Evolutionary conservation across 2,113 vertebrate species (phyloP), one percentile per base, ranked within the genome.

Genomic region (Oxyura jamaicensis): DNA sequence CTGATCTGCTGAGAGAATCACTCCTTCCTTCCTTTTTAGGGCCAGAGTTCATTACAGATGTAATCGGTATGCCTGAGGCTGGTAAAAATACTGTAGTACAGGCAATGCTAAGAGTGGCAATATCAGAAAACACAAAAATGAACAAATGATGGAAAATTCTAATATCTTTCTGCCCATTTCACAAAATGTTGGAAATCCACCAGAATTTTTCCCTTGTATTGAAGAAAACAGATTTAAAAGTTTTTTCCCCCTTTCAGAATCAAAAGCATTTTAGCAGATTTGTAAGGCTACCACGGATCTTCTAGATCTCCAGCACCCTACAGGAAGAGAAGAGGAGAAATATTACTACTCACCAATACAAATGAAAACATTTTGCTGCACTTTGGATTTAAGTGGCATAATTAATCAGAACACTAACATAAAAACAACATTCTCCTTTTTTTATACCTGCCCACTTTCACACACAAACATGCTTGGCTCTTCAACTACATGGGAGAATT

Each of bases 211-310:
- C 98, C 98, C 97, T 98, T 97, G 97, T 98, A 98, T 98, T 98
- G 97, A 98, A 98, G 97, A 97, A 98, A 98, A 98, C 96, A 97
- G 98, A 98, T 97, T 95, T 98, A 98, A 98, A 97, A 98, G 97
- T 97, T 98, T 99, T 81, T 58, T 98, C 89, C 97, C 97, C 98
- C 98, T 98, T 98, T 98, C 98, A 98, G 98, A 98, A 99, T 98
- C 98, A 99, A 98, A 98, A 98, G 96, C 98, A 98, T 98, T 97
- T 98, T 98, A 98, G 97, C 93, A 96, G 97, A 97, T 98, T 97
- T 98, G 97, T 98, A 98, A 98, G 98, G 98, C 99, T 99, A 99
- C 99, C 99, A 99, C 97, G 99, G 98, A 98, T 99, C 99, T 98
- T 99, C 99, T 97, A 99, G 97, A 97, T 99, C 99, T 91, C 98